Conservation (phyloP, 53 echinoderm and acorn worm species). For the Henricia sp. region DNA sequence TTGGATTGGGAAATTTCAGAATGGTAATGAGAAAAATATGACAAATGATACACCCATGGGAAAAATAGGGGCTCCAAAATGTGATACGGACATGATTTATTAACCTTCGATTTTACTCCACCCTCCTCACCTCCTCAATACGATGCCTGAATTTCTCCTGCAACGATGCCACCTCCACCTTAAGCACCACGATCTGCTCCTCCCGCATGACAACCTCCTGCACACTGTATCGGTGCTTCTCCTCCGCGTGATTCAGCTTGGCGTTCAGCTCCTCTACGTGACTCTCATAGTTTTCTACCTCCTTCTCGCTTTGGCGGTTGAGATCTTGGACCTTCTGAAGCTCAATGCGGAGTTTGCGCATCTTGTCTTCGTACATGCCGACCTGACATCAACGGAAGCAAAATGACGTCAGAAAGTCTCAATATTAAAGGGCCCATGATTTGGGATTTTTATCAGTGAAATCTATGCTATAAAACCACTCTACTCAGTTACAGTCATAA, state of each 20-base stretch:
- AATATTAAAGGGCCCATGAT: too few species aligned
- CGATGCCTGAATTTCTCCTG: slow-evolving; percentile 89
- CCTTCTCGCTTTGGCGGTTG: slow-evolving; percentile 81
- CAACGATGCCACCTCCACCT: slow-evolving; percentile 93
- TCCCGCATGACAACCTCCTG: slow-evolving; percentile 95
- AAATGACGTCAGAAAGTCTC: too few species aligned
- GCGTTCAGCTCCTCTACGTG: slow-evolving; percentile 63
- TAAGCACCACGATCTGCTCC: slow-evolving; percentile 96
- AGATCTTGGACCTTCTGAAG: slow-evolving; percentile 88
- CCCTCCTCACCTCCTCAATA: slow-evolving; percentile 75
- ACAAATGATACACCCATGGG: too few species aligned
- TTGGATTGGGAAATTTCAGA: too few species aligned
- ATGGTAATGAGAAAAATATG: too few species aligned
- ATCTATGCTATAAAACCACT: too few species aligned
- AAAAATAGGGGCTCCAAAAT: too few species aligned
- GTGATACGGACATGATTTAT: too few species aligned
- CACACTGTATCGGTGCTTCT: slow-evolving; percentile 74
- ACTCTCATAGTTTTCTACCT: slow-evolving; percentile 77
- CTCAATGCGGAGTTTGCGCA: slow-evolving; percentile 85
- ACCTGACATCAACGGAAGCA: slow-evolving; percentile 61
- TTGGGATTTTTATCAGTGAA: too few species aligned
- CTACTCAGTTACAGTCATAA: too few species aligned
- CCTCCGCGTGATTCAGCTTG: slow-evolving; percentile 70
- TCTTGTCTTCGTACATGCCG: slow-evolving; percentile 83
- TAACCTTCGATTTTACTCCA: not conserved